Evolutionary conservation across 2,888 invertebrate species (phyloP), one percentile per base, ranked within the genome.

Genomic region (Amiota minor): DNA sequence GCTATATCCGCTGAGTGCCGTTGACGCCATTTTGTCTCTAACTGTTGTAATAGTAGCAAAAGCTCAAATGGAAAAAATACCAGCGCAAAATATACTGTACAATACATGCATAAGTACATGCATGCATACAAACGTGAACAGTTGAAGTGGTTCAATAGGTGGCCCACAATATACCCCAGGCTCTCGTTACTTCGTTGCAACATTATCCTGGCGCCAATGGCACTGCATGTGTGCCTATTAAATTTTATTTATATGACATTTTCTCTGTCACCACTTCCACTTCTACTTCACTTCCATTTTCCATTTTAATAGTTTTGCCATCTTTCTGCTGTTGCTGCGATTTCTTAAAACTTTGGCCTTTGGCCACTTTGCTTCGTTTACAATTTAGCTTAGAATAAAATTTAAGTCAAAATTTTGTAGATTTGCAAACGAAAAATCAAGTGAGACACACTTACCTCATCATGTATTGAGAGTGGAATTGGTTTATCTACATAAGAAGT

Each of bases 1-100:
- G 78, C 75, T 71, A 67, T 74, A 71, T 65, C 47, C 65, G 62
- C 62, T 45, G 35, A 45, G 35, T 62, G 20, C 35, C 45, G 65
- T 69, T 67, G 68, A 23, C 68, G 68, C 68, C 55, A 68, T 68
- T 68, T 68, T 68, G 68, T 55, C 68, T 53, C 35, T 23, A 59
- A 18, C 59, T 47, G 67, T 35, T 35, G 35, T 35, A 35, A 35
- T 35, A 35, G 35, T 35, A 35, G 35, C 35, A 35, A 35, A 35
- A 35, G 35, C 35, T 35, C 35, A 6, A 65, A 47, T 12, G 35
- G 35, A 16, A 62, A 46, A 18, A 47, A 47, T 9, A 9, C 12
- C 46, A 65, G 2, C 0, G 35, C 35, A 35, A 35, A 35, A 35
- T 35, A 35, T 6, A 35, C 35, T n/a, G n/a, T n/a, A n/a, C n/a